A percentile compares a stretch with the other conserved stretches of the same genome.
Evolutionary conservation across 2,888 invertebrate genomes (phyloP).

Genomic region (Eumacrocentrus americanus): DNA sequence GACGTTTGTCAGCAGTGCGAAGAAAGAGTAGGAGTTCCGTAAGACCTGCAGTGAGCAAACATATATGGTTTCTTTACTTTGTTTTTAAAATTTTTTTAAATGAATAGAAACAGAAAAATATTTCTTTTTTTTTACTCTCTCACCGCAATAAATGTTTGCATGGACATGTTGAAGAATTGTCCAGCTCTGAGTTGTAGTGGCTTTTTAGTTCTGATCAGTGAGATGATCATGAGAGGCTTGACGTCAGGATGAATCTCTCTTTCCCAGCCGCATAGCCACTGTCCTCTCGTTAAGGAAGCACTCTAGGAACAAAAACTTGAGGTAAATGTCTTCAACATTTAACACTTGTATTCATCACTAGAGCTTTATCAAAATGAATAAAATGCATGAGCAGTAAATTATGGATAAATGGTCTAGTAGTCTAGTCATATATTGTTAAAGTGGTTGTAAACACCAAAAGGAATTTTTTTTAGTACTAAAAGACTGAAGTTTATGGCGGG

Average conservation of each 20-base stretch:
- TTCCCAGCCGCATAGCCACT: slow-evolving; percentile 48
- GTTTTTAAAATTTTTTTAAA: too few species aligned
- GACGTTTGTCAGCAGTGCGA: slow-evolving; percentile 39
- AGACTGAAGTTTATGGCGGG: too few species aligned
- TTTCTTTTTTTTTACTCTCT: not conserved
- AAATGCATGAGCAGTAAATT: too few species aligned
- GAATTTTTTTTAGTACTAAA: too few species aligned
- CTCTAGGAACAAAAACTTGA: slow-evolving; percentile 26
- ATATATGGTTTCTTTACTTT: slow-evolving; percentile 8
- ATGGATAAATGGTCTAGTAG: too few species aligned
- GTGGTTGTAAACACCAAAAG: too few species aligned
- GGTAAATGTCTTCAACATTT: not conserved
- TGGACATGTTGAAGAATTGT: slow-evolving; percentile 43
- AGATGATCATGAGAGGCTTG: slow-evolving; percentile 38
- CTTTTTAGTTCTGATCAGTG: slow-evolving; percentile 39
- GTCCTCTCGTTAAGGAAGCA: slow-evolving; percentile 30
- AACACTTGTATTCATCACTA: too few species aligned
- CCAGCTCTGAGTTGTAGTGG: slow-evolving; percentile 44
- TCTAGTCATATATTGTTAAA: too few species aligned
- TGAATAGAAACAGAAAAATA: not conserved
- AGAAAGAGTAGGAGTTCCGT: slow-evolving; percentile 46
- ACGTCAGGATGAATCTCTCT: slow-evolving; percentile 27
- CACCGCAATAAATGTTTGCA: slow-evolving; percentile 46
- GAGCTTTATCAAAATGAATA: slow-evolving; percentile 9
- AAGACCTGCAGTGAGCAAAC: slow-evolving; percentile 40